A percentile compares a stretch with the other conserved stretches of the same genome.
These are phyloP conservation scores for Trachelus tabidus DNA, from an alignment of 2,888 invertebrate species.

Conservation along the genomic window DNA sequence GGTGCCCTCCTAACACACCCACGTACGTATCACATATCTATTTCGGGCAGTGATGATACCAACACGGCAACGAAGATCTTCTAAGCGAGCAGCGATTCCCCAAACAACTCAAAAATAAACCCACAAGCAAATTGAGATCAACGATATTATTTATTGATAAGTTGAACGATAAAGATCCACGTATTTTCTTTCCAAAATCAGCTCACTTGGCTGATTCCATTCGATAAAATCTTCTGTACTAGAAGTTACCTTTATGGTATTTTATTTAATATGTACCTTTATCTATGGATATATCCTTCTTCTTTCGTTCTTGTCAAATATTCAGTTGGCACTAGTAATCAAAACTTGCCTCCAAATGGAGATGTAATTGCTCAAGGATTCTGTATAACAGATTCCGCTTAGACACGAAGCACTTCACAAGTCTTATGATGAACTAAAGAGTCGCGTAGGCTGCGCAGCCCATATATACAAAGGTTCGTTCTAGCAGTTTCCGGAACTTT, in stretches of 20 bases:
- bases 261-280: constrained; percentile 6
- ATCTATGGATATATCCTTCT: constrained; percentile 1
- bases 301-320: constrained; percentile 8
- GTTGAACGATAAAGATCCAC: not conserved
- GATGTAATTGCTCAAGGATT: not conserved
- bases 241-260: not conserved
- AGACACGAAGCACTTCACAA: constrained; percentile 14
- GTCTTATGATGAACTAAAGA: constrained; percentile 59
- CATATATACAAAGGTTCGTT: constrained; percentile 73
- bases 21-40: constrained; percentile 45
- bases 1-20: constrained; percentile 28
- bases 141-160: not conserved
- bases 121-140: constrained; percentile 3
- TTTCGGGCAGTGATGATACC: constrained; percentile 61
- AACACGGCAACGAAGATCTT: constrained; percentile 39
- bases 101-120: constrained; percentile 47
- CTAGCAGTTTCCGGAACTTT: constrained; percentile 76
- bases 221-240: not conserved
- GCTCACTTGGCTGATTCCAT: not conserved
- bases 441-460: constrained; percentile 69
- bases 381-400: not conserved
- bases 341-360: not conserved
- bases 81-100: not conserved
- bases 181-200: not conserved
- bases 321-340: constrained; percentile 24